Conservation (phyloP, 2,113 vertebrate species). For the Eubucco bourcierii region DNA sequence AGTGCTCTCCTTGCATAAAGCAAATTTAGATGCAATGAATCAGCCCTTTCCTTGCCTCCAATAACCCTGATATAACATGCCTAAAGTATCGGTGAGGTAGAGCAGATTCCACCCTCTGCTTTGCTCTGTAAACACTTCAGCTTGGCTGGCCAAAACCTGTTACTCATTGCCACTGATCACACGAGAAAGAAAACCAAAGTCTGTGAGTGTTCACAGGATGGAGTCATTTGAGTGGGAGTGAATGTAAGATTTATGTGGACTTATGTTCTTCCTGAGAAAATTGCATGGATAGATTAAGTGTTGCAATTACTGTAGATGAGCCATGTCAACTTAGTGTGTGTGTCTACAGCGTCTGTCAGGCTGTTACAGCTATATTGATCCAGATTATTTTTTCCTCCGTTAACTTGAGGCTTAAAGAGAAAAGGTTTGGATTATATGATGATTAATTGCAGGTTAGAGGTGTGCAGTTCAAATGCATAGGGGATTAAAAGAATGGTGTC, state of each 20-base stretch:
- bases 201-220: background rate
- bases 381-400: constrained; percentile 30
- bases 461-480: constrained; percentile 8
- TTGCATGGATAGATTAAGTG: background rate
- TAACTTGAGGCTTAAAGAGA: constrained; percentile 25
- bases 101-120: background rate
- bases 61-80: background rate
- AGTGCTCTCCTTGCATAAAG: background rate
- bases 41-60: background rate
- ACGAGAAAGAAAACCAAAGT: background rate
- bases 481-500: constrained; percentile 17
- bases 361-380: background rate
- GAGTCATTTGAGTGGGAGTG: constrained; percentile 14
- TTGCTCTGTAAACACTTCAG: background rate
- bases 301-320: background rate
- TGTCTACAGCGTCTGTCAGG: background rate
- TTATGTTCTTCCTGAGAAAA: constrained; percentile 17
- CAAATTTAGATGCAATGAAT: background rate
- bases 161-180: background rate
- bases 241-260: background rate
- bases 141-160: background rate
- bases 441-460: constrained; percentile 45
- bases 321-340: background rate
- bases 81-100: background rate
- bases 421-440: background rate